A percentile compares a stretch with the other conserved stretches of the same genome.
These are phyloP conservation scores for Aphelocoma californica DNA, from an alignment of 2,797 vertebrate species.

Conservation along the genomic window DNA sequence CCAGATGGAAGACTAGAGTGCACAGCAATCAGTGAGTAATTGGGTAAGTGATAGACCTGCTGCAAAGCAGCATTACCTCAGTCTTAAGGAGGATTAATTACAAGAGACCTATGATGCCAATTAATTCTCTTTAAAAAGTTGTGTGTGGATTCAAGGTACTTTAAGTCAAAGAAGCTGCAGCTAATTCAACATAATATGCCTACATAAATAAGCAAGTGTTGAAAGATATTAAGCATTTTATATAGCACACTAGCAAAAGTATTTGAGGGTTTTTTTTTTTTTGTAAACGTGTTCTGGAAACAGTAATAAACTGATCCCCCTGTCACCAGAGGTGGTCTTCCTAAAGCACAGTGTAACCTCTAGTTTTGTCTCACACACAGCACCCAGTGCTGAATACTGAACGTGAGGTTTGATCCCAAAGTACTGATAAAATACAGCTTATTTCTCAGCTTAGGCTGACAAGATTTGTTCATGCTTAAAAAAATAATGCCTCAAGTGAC, in stretches of 20 bases:
- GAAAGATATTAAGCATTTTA: neutral
- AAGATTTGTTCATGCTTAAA: conserved; percentile 65
- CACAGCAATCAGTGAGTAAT: conserved; percentile 46
- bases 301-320: neutral
- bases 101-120: conserved; percentile 44
- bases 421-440: conserved; percentile 55
- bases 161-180: conserved; percentile 14
- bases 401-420: conserved; percentile 40
- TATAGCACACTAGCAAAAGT: neutral
- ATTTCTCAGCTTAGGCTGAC: conserved; percentile 55
- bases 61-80: conserved; percentile 61
- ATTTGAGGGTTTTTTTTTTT: neutral
- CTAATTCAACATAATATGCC: conserved; percentile 6
- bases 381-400: conserved; percentile 34
- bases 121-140: conserved; percentile 61
- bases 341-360: neutral
- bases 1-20: conserved; percentile 54
- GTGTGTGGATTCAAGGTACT: neutral
- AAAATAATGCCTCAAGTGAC: conserved; percentile 64
- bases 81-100: conserved; percentile 61
- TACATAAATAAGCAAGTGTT: neutral
- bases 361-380: neutral
- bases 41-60: conserved; percentile 60
- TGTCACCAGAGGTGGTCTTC: neutral
- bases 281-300: neutral